Conservation (phyloP, 2,888 invertebrate genomes). For the Chalcis sispes region DNA sequence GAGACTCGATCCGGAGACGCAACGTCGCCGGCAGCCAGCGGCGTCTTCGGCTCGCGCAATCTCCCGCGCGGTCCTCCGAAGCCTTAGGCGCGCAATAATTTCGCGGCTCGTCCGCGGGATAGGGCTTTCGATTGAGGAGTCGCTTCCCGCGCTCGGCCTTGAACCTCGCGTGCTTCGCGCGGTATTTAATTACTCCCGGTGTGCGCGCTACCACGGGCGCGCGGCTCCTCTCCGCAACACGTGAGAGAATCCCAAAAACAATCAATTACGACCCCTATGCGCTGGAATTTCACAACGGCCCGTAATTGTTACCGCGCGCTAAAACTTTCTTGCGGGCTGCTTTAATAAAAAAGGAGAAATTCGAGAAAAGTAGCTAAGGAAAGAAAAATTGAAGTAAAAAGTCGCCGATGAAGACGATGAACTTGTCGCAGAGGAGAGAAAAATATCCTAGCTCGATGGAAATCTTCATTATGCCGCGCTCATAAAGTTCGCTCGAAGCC, state of each 20-base stretch:
- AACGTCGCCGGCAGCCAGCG: too few relatives aligned
- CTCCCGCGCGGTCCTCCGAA: background rate
- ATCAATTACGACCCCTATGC: too few relatives aligned
- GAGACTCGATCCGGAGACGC: constrained; percentile 63
- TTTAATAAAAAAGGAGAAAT: too few relatives aligned
- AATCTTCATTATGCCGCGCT: constrained; percentile 47
- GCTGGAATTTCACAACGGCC: too few relatives aligned
- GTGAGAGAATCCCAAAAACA: too few relatives aligned
- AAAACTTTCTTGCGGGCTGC: too few relatives aligned
- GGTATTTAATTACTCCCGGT: constrained; percentile 28
- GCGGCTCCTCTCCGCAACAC: too few relatives aligned
- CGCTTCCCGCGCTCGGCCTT: constrained; percentile 16
- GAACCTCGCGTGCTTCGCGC: constrained; percentile 13
- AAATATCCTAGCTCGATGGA: constrained; percentile 36
- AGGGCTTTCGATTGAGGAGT: constrained; percentile 61
- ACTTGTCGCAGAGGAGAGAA: too few relatives aligned
- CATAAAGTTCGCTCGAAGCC: constrained; percentile 51
- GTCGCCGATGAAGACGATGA: too few relatives aligned
- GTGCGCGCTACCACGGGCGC: background rate
- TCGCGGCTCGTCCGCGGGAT: constrained; percentile 61
- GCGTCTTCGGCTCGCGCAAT: background rate
- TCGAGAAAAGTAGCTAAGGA: too few relatives aligned
- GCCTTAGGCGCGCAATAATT: constrained; percentile 63
- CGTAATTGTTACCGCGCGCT: too few relatives aligned
- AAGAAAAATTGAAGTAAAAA: too few relatives aligned